These are phyloP conservation scores for Lethocerus indicus DNA, from an alignment of 1,140 invertebrate species.

Conservation along the genomic window DNA sequence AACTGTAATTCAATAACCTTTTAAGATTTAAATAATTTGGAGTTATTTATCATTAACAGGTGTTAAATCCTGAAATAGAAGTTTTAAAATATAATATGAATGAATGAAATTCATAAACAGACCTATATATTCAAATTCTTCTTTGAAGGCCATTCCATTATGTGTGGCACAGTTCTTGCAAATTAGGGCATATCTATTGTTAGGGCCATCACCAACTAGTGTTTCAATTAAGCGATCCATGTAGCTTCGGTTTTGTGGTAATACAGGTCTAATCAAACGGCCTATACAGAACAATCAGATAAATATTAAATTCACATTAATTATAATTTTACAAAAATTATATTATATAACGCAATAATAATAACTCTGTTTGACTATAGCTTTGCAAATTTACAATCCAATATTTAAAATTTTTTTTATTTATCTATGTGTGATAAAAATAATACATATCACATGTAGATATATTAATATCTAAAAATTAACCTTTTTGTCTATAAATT, in stretches of 20 bases:
- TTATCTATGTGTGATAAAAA: too few relatives aligned
- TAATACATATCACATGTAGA: too few relatives aligned
- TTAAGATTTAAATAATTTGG: constrained; percentile 1
- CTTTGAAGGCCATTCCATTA: constrained; percentile 92
- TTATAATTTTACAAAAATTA: background rate
- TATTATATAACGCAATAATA: background rate
- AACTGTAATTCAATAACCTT: background rate
- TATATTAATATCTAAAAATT: too few relatives aligned
- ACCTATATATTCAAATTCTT: constrained; percentile 90
- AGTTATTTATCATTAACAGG: background rate
- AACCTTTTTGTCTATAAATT: too few relatives aligned
- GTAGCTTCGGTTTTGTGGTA: constrained; percentile 41
- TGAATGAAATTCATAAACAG: constrained; percentile 19
- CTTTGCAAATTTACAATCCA: too few relatives aligned
- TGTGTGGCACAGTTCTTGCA: constrained; percentile 79
- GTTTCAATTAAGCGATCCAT: constrained; percentile 86
- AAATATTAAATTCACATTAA: too few relatives aligned
- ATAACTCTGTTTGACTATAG: too few relatives aligned
- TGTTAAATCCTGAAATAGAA: background rate
- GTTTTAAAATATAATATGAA: background rate
- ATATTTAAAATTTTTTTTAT: too few relatives aligned
- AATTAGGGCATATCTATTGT: constrained; percentile 86
- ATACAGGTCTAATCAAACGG: constrained; percentile 27
- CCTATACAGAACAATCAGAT: constrained; percentile 5
- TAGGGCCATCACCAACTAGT: constrained; percentile 86